Percentiles rank a stretch among this genome's conserved stretches.
Conservation (phyloP, 2,797 vertebrate species). For the Stomatorhinus walkeri region DNA sequence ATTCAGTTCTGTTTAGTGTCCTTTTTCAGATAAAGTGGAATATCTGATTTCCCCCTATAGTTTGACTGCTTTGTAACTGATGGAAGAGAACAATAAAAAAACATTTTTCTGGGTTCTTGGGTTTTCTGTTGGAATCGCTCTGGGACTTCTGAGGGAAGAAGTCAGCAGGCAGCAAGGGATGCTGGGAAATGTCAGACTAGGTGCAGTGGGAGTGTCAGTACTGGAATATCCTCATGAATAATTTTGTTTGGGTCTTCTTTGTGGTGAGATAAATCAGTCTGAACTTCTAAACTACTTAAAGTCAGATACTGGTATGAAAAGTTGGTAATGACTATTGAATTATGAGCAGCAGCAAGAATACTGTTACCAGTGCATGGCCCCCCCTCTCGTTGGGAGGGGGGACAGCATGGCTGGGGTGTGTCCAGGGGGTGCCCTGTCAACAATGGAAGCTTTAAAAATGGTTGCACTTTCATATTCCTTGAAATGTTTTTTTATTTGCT, state of each 20-base stretch:
- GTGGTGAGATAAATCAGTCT: not conserved
- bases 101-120: slow-evolving; percentile 14
- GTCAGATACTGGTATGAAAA: not conserved
- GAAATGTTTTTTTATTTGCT: not conserved
- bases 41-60: slow-evolving; percentile 22
- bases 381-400: not conserved
- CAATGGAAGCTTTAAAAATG: not conserved
- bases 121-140: not conserved
- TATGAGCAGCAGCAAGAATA: not conserved
- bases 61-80: slow-evolving; percentile 29
- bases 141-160: not conserved
- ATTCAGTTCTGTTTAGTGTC: slow-evolving; percentile 23
- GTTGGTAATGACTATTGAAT: not conserved
- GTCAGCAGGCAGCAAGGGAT: not conserved
- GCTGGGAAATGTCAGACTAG: not conserved
- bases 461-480: not conserved
- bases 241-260: not conserved
- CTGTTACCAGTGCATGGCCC: not conserved
- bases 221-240: not conserved
- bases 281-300: not conserved
- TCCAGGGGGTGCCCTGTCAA: not conserved
- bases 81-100: not conserved
- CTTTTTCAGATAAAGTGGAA: slow-evolving; percentile 24
- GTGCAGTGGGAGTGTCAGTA: not conserved
- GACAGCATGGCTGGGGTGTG: not conserved